A percentile compares a stretch with the other conserved stretches of the same genome.
These are phyloP conservation scores for Dione juno DNA, from an alignment of 2,888 invertebrate genomes.

Conservation along the genomic window DNA sequence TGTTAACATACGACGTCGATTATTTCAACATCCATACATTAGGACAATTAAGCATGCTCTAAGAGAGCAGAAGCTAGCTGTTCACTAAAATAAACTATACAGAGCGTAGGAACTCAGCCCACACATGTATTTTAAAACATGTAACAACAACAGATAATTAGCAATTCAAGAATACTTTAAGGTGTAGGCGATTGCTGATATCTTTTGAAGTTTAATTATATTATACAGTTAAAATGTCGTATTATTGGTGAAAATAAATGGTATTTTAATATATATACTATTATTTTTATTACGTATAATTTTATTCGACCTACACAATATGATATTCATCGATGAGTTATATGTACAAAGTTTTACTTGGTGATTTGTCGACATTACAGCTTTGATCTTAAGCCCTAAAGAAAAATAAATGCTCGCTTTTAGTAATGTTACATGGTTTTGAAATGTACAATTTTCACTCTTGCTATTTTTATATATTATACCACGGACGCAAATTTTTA, in stretches of 20 bases:
- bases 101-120: slow-evolving; percentile 46
- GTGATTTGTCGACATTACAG: background rate
- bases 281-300: background rate
- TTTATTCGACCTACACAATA: background rate
- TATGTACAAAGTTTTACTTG: background rate
- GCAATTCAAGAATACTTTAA: slow-evolving; percentile 44
- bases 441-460: slow-evolving; percentile 28
- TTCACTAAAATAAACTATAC: background rate
- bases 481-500: no score
- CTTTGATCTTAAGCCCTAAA: slow-evolving; percentile 29
- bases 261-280: background rate
- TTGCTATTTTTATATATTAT: slow-evolving; percentile 18
- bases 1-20: background rate
- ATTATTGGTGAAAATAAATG: background rate
- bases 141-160: slow-evolving; percentile 53
- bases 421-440: slow-evolving; percentile 18
- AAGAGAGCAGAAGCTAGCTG: slow-evolving; percentile 3
- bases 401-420: slow-evolving; percentile 20
- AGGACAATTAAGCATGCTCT: slow-evolving; percentile 7
- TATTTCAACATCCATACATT: slow-evolving; percentile 10
- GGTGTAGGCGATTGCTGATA: slow-evolving; percentile 46
- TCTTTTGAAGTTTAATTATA: background rate
- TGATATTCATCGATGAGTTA: background rate
- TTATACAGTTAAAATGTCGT: background rate
- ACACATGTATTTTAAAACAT: slow-evolving; percentile 48